These are phyloP conservation scores for Dendroctonus ponderosae DNA, from an alignment of 1,140 invertebrate species.

Conservation along the genomic window DNA sequence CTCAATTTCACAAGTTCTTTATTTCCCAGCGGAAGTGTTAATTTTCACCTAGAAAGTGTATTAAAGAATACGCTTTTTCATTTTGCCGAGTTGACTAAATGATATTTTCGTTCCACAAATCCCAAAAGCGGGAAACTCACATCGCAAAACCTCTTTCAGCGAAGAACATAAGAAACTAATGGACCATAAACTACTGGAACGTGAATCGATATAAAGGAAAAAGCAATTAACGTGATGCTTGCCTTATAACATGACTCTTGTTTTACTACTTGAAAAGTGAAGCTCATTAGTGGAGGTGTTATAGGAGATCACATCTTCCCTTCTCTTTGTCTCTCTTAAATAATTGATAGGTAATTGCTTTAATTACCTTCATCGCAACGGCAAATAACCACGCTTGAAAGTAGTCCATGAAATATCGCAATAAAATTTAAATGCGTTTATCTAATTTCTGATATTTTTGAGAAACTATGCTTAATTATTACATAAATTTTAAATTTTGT, in stretches of 20 bases:
- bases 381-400: too few relatives aligned
- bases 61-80: slow-evolving; percentile 20
- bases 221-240: slow-evolving; percentile 35
- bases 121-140: slow-evolving; percentile 8
- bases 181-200: slow-evolving; percentile 34
- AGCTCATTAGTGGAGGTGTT: slow-evolving; percentile 24
- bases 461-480: too few relatives aligned
- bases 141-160: slow-evolving; percentile 21
- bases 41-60: slow-evolving; percentile 18
- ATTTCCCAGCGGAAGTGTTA: slow-evolving; percentile 21
- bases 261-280: slow-evolving; percentile 22
- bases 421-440: too few relatives aligned
- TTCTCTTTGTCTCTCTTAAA: neutral
- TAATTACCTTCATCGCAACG: too few relatives aligned
- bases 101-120: slow-evolving; percentile 11
- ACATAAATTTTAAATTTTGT: too few relatives aligned
- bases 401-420: too few relatives aligned
- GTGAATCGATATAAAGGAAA: slow-evolving; percentile 34
- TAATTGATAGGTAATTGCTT: neutral
- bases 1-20: slow-evolving; percentile 15
- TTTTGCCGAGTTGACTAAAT: slow-evolving; percentile 11
- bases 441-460: too few relatives aligned
- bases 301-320: slow-evolving; percentile 3
- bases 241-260: slow-evolving; percentile 33
- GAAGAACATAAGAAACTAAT: slow-evolving; percentile 33